A percentile compares a stretch with the other conserved stretches of the same genome.
Conservation (phyloP, 2,113 vertebrate genomes). For the Brevimyrus niger region DNA sequence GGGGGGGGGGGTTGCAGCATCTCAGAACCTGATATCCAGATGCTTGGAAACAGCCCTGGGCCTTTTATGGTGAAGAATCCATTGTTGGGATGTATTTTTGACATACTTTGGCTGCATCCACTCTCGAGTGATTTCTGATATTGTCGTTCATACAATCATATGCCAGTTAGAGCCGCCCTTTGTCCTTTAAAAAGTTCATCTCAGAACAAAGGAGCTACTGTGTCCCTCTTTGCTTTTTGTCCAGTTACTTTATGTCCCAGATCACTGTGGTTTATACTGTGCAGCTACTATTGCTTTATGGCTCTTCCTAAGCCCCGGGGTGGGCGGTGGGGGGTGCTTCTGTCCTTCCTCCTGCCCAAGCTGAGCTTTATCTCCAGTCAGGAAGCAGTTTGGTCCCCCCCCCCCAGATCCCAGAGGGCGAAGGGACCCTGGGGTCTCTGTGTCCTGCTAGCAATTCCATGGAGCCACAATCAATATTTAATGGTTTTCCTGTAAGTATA, state of each 20-base stretch:
- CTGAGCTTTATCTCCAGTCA: slow-evolving; percentile 16
- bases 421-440: not conserved
- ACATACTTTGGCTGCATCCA: not conserved
- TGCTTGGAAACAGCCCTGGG: not conserved
- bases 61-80: not conserved
- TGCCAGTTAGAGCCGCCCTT: not conserved
- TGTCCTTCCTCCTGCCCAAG: slow-evolving; percentile 11
- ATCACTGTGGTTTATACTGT: not conserved
- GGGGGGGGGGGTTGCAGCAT: not conserved
- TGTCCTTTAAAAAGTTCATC: not conserved
- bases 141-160: not conserved
- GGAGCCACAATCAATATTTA: slow-evolving; percentile 30
- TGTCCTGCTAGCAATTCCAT: slow-evolving; percentile 10
- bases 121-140: not conserved
- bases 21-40: slow-evolving; percentile 10
- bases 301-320: slow-evolving; percentile 7
- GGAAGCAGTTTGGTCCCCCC: slow-evolving; percentile 11
- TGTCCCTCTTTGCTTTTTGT: not conserved
- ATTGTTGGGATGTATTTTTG: not conserved
- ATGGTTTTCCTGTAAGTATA: not conserved
- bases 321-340: not conserved
- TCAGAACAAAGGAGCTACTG: not conserved
- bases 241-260: not conserved
- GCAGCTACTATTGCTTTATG: slow-evolving; percentile 6
- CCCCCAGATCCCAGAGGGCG: slow-evolving; percentile 8